Evolutionary conservation across 2,797 vertebrate genomes (phyloP).

Genomic region (Pipistrellus nathusii): DNA sequence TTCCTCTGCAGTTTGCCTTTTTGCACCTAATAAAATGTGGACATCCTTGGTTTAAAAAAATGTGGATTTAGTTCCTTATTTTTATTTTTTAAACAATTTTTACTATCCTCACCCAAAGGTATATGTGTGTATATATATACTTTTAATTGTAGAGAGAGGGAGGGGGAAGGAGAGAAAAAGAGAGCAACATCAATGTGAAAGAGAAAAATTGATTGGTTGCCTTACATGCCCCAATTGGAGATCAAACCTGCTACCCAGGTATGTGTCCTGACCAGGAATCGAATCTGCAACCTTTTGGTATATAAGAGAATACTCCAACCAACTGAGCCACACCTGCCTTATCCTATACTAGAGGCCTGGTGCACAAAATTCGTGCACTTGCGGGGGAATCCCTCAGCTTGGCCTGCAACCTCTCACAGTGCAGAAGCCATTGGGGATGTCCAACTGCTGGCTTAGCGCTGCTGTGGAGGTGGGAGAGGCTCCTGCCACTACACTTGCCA

Average conservation of each 20-base stretch:
- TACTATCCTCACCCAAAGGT: neutral
- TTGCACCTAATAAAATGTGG: neutral
- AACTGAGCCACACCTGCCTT: neutral
- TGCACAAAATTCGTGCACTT: too few relatives aligned
- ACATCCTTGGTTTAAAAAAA: neutral
- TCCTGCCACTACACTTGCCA: too few relatives aligned
- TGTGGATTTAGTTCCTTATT: neutral
- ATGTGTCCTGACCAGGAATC: neutral
- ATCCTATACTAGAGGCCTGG: neutral
- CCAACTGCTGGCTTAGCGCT: too few relatives aligned
- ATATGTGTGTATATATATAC: neutral
- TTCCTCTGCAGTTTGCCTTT: constrained; percentile 20
- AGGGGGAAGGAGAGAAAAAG: neutral
- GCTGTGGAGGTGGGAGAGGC: too few relatives aligned
- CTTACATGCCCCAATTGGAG: neutral
- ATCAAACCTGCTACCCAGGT: neutral
- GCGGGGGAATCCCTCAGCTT: too few relatives aligned
- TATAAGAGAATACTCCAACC: neutral
- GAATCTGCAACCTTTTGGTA: neutral
- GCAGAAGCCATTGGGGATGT: too few relatives aligned
- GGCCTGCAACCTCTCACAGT: too few relatives aligned
- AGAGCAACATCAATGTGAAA: neutral
- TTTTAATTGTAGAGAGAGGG: neutral
- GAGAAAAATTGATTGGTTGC: neutral
- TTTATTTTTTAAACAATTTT: neutral